A percentile compares a stretch with the other conserved stretches of the same genome.
Conservation (phyloP, 64 coral and sea anemone species). For the Cladopsammia gracilis region DNA sequence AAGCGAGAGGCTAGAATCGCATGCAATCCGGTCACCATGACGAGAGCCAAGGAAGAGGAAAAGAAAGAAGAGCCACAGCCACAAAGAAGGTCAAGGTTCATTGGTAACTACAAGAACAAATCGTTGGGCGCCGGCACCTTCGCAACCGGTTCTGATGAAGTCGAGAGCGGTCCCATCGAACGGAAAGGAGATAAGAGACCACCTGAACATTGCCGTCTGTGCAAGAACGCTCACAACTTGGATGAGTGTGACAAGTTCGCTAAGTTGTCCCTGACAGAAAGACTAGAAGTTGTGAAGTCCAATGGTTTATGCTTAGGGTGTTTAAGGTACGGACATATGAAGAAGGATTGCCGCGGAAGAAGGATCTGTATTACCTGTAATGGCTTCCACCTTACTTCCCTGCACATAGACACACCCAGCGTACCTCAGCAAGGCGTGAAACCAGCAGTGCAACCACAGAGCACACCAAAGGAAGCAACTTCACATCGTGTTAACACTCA, state of each 20-base stretch:
- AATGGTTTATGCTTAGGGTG: conserved; percentile 30
- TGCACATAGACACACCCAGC: conserved; percentile 17
- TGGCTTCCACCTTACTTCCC: conserved; percentile 4
- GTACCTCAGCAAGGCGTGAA: neutral
- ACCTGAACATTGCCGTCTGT: neutral
- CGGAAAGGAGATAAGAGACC: neutral
- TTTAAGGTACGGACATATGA: conserved; percentile 25
- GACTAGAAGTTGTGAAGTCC: neutral
- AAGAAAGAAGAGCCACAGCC: neutral
- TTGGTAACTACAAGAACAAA: neutral
- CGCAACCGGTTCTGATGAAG: neutral
- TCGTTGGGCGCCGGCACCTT: neutral
- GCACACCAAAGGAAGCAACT: too few species aligned
- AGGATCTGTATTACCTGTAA: conserved; percentile 27
- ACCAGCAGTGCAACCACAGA: neutral
- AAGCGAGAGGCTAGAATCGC: conserved; percentile 38
- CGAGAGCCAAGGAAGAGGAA: neutral
- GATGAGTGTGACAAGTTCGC: conserved; percentile 46
- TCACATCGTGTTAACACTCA: too few species aligned
- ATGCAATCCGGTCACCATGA: conserved; percentile 33
- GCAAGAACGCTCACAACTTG: conserved; percentile 36
- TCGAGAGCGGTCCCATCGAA: conserved; percentile 11
- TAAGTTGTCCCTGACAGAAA: neutral
- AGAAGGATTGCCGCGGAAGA: conserved; percentile 24
- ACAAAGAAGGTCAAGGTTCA: neutral